phyloP scores from a whole-genome alignment of 2,113 vertebrate genomes.

The Neolamprologus devosi region DNA sequence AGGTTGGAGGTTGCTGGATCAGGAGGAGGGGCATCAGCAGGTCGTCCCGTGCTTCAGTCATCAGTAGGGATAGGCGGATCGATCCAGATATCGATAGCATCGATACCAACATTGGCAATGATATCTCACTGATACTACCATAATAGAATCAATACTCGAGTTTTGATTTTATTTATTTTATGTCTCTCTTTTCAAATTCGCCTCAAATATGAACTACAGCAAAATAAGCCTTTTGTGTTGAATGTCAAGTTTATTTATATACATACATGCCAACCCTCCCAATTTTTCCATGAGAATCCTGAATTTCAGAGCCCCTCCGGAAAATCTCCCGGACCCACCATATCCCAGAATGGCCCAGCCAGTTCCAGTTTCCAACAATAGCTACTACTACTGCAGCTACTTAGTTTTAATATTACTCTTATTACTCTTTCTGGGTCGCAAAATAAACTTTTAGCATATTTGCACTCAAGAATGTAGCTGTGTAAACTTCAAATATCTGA shows the following conservation, averaged over 20 bases:
- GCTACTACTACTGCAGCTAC: background rate
- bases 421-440: rapidly evolving
- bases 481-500: background rate
- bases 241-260: background rate
- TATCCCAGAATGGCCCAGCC: background rate
- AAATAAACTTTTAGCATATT: background rate
- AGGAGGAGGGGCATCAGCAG: background rate
- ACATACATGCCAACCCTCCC: background rate
- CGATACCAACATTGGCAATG: rapidly evolving
- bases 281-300: background rate
- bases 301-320: rapidly evolving
- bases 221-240: background rate
- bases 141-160: rapidly evolving
- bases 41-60: background rate
- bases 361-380: background rate
- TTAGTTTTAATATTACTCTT: background rate
- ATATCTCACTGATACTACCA: background rate
- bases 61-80: background rate
- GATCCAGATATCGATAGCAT: background rate
- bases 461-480: rapidly evolving
- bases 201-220: background rate
- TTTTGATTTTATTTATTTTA: background rate
- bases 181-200: rapidly evolving
- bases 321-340: rapidly evolving
- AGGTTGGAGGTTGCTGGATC: background rate